These are phyloP conservation scores for Rhineura floridana DNA, from an alignment of 2,113 vertebrate genomes.

Conservation along the genomic window DNA sequence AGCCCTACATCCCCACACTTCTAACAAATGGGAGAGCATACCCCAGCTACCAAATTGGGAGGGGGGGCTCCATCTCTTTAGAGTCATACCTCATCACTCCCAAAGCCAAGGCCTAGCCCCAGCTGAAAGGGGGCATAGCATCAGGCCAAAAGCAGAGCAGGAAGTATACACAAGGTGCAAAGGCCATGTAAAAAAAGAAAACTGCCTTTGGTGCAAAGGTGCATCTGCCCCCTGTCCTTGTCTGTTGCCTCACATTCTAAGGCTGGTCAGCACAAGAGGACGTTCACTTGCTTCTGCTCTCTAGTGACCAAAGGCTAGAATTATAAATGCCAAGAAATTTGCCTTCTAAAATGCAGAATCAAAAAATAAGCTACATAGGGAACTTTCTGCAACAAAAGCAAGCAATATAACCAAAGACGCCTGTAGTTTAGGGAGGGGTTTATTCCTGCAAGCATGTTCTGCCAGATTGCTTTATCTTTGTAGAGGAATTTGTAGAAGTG, in stretches of 20 bases:
- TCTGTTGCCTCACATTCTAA: not conserved
- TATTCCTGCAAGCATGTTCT: not conserved
- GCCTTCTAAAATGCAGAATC: not conserved
- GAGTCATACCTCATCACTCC: not conserved
- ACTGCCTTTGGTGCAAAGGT: not conserved
- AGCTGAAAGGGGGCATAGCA: not conserved
- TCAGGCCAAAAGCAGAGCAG: too few species aligned
- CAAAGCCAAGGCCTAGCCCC: not conserved
- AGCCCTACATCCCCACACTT: not conserved
- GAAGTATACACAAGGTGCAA: not conserved
- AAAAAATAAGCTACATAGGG: constrained; percentile 6
- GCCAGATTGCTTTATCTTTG: not conserved
- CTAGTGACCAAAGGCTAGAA: not conserved
- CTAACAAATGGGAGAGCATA: not conserved
- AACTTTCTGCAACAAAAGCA: not conserved
- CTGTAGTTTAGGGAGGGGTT: not conserved
- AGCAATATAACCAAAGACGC: constrained; percentile 11
- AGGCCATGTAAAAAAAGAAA: not conserved
- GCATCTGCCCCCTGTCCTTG: not conserved
- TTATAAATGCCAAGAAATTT: not conserved
- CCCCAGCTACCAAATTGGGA: too few species aligned
- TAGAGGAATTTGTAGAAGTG: too few species aligned
- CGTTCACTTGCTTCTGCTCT: not conserved
- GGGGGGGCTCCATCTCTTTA: not conserved
- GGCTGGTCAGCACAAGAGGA: not conserved